Evolutionary conservation across 2,888 invertebrate genomes (phyloP).

Genomic region (Idaea straminata): DNA sequence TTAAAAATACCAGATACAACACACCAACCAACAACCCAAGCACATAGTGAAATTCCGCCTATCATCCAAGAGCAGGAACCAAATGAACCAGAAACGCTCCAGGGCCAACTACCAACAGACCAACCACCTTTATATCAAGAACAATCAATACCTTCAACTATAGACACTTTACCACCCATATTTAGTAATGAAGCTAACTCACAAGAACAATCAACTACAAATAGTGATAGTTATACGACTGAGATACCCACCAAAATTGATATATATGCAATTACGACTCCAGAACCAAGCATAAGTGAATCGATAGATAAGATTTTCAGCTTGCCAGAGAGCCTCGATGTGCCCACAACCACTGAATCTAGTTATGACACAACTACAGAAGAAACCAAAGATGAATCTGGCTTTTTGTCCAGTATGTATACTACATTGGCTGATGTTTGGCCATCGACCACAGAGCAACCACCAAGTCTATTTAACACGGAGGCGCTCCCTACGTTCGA

Average conservation of each 20-base stretch:
- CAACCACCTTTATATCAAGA: constrained; percentile 22
- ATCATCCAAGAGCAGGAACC: not conserved
- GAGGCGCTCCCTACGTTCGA: constrained; percentile 39
- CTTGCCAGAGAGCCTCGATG: not conserved
- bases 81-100: not conserved
- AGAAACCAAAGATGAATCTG: constrained; percentile 37
- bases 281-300: not conserved
- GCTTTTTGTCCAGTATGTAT: constrained; percentile 57
- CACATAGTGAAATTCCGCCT: not conserved
- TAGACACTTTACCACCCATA: constrained; percentile 31
- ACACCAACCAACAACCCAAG: not conserved
- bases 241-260: constrained; percentile 18
- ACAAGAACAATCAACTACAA: constrained; percentile 10
- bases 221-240: constrained; percentile 20
- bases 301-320: constrained; percentile 14
- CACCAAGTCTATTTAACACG: constrained; percentile 51
- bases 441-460: constrained; percentile 53
- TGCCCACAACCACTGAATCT: constrained; percentile 15
- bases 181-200: constrained; percentile 19
- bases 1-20: not conserved
- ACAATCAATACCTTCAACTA: constrained; percentile 21
- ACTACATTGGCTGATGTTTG: constrained; percentile 60
- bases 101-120: constrained; percentile 13
- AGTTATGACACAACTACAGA: constrained; percentile 29
- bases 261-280: not conserved